A percentile compares a stretch with the other conserved stretches of the same genome.
phyloP scores from a whole-genome alignment of 2,888 invertebrate genomes.

The Campoplex nolae region DNA sequence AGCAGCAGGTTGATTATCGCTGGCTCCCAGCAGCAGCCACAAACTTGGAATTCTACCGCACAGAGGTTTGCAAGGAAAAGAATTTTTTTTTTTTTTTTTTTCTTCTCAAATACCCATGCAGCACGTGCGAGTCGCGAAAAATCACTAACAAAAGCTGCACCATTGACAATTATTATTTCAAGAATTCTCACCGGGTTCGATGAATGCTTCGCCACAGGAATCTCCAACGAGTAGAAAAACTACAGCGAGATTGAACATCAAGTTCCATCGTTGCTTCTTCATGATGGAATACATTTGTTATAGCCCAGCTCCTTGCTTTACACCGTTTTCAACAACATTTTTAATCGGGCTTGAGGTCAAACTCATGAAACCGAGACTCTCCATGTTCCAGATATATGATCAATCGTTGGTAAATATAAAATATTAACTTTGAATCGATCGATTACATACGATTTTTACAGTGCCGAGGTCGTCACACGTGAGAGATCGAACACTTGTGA shows the following conservation, averaged over 20 bases:
- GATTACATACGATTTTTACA: not conserved
- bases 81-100: not conserved
- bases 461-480: not conserved
- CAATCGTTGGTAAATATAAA: not conserved
- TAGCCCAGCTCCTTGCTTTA: not conserved
- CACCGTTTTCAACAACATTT: slow-evolving; percentile 24
- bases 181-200: slow-evolving; percentile 28
- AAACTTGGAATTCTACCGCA: not conserved
- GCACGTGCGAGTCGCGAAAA: not conserved
- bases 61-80: not conserved
- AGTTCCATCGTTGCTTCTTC: slow-evolving; percentile 5
- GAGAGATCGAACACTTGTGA: no score
- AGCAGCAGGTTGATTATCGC: not conserved
- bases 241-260: slow-evolving; percentile 25
- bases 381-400: not conserved
- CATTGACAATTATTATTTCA: not conserved
- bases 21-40: not conserved
- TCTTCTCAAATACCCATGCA: no score
- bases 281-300: slow-evolving; percentile 35
- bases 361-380: not conserved
- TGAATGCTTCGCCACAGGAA: not conserved
- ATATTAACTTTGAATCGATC: not conserved
- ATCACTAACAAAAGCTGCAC: not conserved
- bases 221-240: slow-evolving; percentile 24
- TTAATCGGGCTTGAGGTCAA: not conserved